Evolutionary conservation across 2,888 invertebrate species (phyloP), one percentile per base, ranked within the genome.

Genomic region (Scelioninae gen. 2): DNA sequence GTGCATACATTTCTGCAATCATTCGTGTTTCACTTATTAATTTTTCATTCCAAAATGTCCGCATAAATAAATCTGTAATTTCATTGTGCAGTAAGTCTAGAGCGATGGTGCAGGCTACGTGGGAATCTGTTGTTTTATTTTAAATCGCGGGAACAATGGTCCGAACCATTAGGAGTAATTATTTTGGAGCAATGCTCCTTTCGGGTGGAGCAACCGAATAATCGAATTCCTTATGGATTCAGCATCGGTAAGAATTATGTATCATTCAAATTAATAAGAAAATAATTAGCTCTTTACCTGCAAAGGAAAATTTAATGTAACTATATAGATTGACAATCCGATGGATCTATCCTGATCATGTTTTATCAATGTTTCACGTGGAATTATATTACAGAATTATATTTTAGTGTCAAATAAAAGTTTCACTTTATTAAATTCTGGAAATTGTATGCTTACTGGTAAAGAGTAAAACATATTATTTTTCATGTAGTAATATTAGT

Each of bases 61-160:
- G 37, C 10, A 50, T 52, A 22, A 53, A 64, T 55, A 31, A 67
- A 60, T 53, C 46, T 15, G 18, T 77, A 22, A 73, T 73, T 79
- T 77, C 75, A 61, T 79, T 79, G 63, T 87, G 52, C 87, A 94
- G 94, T 92, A 78, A 93, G 90, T 84, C 88, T 91, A 79, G 93
- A 94, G 85, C 89, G 94, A 83, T 96, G 96, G 94, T 97, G 96
- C 87, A 91, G 96, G 75, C 90, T 98, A 35, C 90, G 95, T 79
- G 97, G 97, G 70, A 98, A 97, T 87, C 89, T 97, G 11, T 88
- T 98, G 69, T 97, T 97, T 88, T 97, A 96, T 87, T 92, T 96
- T 84, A 96, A 96, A 87, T 93, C 93, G 46, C 91, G 93, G 78
- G 95, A 96, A 85, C 93, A 93, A 80, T 94, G 93, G 90, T 94